Evolutionary conservation across 2,888 invertebrate genomes (phyloP).

Genomic region (Antheraea assamensis): DNA sequence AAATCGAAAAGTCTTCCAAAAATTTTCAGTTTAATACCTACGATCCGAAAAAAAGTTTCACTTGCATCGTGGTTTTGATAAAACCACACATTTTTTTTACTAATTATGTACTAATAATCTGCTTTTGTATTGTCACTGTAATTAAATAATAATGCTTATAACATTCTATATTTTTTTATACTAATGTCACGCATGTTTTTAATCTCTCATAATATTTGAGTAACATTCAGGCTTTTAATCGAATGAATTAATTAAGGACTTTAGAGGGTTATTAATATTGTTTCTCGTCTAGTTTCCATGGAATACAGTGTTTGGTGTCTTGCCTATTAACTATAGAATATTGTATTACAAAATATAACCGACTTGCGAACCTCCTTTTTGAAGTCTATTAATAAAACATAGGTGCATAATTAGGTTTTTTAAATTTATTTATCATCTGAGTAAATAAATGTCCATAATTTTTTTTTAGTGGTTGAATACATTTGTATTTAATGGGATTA

Average conservation of each 20-base stretch:
- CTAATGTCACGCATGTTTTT: background rate
- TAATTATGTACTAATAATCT: background rate
- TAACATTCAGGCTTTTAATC: background rate
- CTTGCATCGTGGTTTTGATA: too few species aligned
- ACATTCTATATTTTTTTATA: background rate
- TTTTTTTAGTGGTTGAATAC: too few species aligned
- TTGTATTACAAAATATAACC: background rate
- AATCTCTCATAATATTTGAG: background rate
- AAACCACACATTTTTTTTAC: background rate
- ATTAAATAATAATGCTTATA: background rate
- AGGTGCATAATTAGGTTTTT: too few species aligned
- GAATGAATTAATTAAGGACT: background rate
- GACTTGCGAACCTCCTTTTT: too few species aligned
- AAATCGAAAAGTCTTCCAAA: too few species aligned
- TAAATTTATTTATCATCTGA: background rate
- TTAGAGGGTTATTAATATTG: background rate
- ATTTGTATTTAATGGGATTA: too few species aligned
- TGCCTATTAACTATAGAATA: background rate
- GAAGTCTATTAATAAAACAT: too few species aligned
- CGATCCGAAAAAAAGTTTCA: too few species aligned
- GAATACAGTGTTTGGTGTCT: background rate
- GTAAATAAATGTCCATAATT: background rate
- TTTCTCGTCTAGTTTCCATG: background rate
- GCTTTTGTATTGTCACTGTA: background rate
- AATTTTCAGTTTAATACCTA: too few species aligned